phyloP scores from a whole-genome alignment of 2,797 vertebrate genomes.

The Vultur gryphus region DNA sequence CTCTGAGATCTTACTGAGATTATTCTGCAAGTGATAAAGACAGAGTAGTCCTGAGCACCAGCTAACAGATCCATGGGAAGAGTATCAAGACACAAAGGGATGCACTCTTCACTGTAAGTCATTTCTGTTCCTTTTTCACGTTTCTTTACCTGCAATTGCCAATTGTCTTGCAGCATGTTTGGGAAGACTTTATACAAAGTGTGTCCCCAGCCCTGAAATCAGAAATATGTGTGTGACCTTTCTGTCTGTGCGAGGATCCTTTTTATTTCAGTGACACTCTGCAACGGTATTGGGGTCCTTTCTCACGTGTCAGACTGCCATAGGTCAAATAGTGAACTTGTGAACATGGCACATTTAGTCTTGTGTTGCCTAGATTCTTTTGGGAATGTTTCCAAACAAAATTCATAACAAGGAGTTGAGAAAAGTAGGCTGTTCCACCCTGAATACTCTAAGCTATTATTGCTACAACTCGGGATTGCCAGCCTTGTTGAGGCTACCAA shows the following conservation, averaged over 20 bases:
- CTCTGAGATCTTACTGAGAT: background rate
- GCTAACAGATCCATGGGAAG: background rate
- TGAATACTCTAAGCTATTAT: background rate
- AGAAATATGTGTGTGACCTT: background rate
- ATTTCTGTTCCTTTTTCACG: background rate
- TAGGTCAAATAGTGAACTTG: background rate
- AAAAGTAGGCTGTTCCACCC: background rate
- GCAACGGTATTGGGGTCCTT: background rate
- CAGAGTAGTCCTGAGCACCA: background rate
- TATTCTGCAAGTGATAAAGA: background rate
- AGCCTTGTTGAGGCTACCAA: background rate
- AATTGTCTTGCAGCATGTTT: background rate
- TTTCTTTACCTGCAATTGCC: background rate
- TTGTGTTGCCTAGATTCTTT: background rate
- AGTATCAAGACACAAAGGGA: background rate
- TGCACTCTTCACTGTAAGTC: background rate
- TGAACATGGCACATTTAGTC: background rate
- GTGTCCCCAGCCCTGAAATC: background rate
- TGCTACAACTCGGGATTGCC: background rate
- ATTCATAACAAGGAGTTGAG: background rate
- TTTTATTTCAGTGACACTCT: background rate
- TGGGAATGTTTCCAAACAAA: background rate
- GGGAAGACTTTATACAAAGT: background rate
- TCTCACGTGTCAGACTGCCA: background rate
- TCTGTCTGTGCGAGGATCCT: background rate